phyloP scores from a whole-genome alignment of 2,888 invertebrate species.

The Nezara viridula region DNA sequence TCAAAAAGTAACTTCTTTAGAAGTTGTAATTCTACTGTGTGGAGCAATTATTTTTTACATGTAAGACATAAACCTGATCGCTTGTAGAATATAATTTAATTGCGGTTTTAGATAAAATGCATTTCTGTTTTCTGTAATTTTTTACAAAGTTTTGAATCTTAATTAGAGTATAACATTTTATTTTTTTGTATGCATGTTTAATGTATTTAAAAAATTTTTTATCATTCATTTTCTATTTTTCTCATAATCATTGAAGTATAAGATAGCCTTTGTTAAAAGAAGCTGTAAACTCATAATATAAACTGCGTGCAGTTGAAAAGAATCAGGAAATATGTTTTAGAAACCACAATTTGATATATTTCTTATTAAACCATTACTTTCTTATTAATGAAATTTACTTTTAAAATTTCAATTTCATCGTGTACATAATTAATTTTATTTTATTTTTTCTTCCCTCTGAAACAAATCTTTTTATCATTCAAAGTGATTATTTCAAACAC shows the following conservation, averaged over 20 bases:
- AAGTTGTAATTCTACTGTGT: neutral
- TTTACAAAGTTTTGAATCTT: neutral
- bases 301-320: neutral
- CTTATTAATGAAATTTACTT: too few relatives aligned
- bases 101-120: neutral
- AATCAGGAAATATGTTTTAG: neutral
- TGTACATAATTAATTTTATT: neutral
- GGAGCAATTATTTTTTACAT: neutral
- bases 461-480: neutral
- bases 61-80: neutral
- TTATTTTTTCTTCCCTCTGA: neutral
- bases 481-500: neutral
- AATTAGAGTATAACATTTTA: neutral
- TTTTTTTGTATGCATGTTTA: neutral
- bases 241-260: neutral
- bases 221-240: neutral
- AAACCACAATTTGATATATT: neutral
- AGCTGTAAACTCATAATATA: neutral
- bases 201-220: neutral
- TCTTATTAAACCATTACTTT: too few relatives aligned
- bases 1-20: neutral
- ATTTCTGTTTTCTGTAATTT: neutral
- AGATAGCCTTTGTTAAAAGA: neutral
- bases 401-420: neutral
- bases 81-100: slow-evolving; percentile 12